Evolutionary conservation across 1,140 invertebrate genomes (phyloP).

Genomic region (Sweltsa coloradensis): DNA sequence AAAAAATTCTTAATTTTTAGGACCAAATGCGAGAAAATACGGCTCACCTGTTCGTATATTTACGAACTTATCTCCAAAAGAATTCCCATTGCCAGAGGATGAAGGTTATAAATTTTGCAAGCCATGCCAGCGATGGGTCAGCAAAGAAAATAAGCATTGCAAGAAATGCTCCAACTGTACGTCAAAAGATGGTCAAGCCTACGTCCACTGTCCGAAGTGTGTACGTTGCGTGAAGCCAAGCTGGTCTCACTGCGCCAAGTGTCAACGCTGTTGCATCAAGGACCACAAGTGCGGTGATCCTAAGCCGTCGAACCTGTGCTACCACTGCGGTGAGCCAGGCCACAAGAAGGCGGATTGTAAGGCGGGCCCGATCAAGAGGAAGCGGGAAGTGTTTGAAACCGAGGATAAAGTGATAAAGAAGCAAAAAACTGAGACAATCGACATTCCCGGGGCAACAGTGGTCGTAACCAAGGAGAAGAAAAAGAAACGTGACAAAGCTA

Average conservation of each 20-base stretch:
- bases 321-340: slow-evolving; percentile 2
- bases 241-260: slow-evolving; percentile 64
- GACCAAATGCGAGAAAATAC: slow-evolving; percentile 31
- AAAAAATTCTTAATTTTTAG: slow-evolving; percentile 6
- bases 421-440: too few species aligned
- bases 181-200: slow-evolving; percentile 66
- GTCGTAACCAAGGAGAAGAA: too few species aligned
- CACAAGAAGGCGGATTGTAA: background rate
- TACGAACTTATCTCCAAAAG: slow-evolving; percentile 53
- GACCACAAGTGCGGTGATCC: slow-evolving; percentile 46
- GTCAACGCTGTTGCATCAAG: slow-evolving; percentile 47
- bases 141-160: slow-evolving; percentile 62
- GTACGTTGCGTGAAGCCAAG: slow-evolving; percentile 70
- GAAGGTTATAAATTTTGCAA: slow-evolving; percentile 64
- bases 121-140: slow-evolving; percentile 55
- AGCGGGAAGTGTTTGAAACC: too few species aligned
- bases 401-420: too few species aligned
- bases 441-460: too few species aligned
- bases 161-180: slow-evolving; percentile 56
- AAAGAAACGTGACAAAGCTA: too few species aligned
- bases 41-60: slow-evolving; percentile 75
- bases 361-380: too few species aligned
- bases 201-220: slow-evolving; percentile 63
- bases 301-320: background rate
- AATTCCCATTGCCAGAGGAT: slow-evolving; percentile 39